Base-by-base conservation (phyloP, 1,140 invertebrate genomes). In the Lasaia peninsularis region DNA sequence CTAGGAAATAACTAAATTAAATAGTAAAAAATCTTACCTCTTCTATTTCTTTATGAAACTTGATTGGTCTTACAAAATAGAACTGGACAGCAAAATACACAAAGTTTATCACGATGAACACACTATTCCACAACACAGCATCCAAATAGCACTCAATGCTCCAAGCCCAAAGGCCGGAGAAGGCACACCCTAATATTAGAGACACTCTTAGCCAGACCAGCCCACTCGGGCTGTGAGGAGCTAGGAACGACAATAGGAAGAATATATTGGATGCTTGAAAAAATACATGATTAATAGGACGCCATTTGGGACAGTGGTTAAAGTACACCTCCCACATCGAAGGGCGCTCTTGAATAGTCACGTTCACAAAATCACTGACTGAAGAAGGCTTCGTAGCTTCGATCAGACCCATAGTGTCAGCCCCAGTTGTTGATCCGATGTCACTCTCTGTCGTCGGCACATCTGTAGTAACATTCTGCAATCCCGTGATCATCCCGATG, bases 181-280 rank as follows among this genome's bases (percentile, higher is more conserved):
- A 94, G 40, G 94, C 91, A 88, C 94, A 95, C 28, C 94, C 95
- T 35, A 96, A 90, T 44, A 96, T 90, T 56, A 97, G 89, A 18
- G 93, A 93, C 67, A 92, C 92, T 52, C 96, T 92, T 70, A 96
- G 85, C 90, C 95, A 96, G 2, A 97, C 86, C 50, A 95, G 91
- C 0, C 95, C 95, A 67, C 93, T 93, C n/a, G 93, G 92, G 1
- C 94, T 93, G 71, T 94, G 94, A 1, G 95, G 94, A 31, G 95
- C 94, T 49, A 96, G 88, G 72, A 96, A 94, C 40, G 95, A 95
- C 20, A 96, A 78, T 60, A 96, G 91, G 66, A 97, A 93, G 78
- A 95, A 96, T 52, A 92, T 91, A 87, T 97, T 96, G 56, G 95
- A 95, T 69, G 96, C 88, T 91, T 97, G 95, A 86, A 95, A 95